Conservation (phyloP, 2,888 invertebrate species). For the Limnephilus auricula region DNA sequence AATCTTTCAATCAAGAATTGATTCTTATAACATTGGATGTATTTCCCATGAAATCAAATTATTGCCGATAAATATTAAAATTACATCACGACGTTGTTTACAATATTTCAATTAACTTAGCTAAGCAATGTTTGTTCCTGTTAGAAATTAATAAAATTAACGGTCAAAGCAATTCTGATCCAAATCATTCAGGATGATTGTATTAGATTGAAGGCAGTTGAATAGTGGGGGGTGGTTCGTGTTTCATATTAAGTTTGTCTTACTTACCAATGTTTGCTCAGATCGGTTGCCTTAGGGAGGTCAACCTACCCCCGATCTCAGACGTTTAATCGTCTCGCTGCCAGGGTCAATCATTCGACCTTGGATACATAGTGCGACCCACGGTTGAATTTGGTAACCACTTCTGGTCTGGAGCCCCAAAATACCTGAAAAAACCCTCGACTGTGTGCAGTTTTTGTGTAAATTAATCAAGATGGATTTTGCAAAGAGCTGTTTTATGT, state of each 20-base stretch:
- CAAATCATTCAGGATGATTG: background rate
- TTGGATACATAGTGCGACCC: no score
- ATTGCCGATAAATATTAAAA: no score
- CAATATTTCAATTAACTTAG: background rate
- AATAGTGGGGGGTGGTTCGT: background rate
- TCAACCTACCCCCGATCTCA: background rate
- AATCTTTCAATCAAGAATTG: no score
- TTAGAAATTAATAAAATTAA: background rate
- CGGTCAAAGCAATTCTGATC: background rate
- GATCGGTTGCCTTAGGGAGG: background rate
- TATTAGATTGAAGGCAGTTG: background rate
- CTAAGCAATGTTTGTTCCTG: background rate
- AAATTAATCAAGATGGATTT: no score
- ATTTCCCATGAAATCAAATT: no score
- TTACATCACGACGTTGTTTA: background rate
- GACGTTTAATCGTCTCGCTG: no score
- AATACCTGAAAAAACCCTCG: no score
- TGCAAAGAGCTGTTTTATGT: no score
- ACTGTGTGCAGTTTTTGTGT: no score
- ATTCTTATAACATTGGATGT: no score
- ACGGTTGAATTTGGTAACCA: no score
- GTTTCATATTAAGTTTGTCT: background rate
- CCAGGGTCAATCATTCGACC: background rate
- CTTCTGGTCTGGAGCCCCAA: no score
- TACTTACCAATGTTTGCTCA: background rate